Base-by-base conservation (phyloP, 2,113 vertebrate species). In the Zosterops hypoxanthus region DNA sequence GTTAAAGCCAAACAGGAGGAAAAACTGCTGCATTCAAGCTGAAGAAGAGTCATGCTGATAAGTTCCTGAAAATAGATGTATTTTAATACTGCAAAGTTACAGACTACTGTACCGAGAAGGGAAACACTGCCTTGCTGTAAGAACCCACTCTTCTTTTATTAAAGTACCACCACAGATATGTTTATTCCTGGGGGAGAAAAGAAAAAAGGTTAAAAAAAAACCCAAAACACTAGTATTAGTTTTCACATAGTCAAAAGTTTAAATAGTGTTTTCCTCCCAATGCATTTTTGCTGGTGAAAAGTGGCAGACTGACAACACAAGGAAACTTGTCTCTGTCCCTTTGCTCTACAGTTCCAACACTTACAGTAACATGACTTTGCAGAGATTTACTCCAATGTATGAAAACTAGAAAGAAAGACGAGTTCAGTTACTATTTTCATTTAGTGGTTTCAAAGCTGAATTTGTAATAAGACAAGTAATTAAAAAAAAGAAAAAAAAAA, bases 141-240 rank as follows among this genome's bases (percentile, higher is more conserved):
- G 98, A 65, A 99, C 98, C 99, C 99, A 99, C 83, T 99, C 98
- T 76, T 99, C 99, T 90, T 99, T 98, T 97, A 99, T 98, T 91
- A 99, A 96, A 49, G 99, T 99, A n/a, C 99, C 99, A 73, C 99
- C 99, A 55, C 99, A 99, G 98, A 99, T 99, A 98, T 99, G 99
- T 85, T 96, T 97, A 66, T 98, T 98, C 96, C 99, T 99, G 92
- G 49, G 80, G 57, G 52, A 17, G 23, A 22, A 28, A 88, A 82
- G 28, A 1, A 26, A 33, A 42, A 31, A 8, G 1, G 5, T n/a
- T 59, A 14, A 33, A n/a, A 23, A 12, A 28, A 33, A 7, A 2
- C 5, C 4, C 1, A 49, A 42, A 20, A 15, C 49, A 76, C n/a
- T 56, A 87, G 6, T 46, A 52, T 91, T 84, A 86, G 23, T 81